Base-by-base conservation (phyloP, 1,140 invertebrate species). In the Apis dorsata region DNA sequence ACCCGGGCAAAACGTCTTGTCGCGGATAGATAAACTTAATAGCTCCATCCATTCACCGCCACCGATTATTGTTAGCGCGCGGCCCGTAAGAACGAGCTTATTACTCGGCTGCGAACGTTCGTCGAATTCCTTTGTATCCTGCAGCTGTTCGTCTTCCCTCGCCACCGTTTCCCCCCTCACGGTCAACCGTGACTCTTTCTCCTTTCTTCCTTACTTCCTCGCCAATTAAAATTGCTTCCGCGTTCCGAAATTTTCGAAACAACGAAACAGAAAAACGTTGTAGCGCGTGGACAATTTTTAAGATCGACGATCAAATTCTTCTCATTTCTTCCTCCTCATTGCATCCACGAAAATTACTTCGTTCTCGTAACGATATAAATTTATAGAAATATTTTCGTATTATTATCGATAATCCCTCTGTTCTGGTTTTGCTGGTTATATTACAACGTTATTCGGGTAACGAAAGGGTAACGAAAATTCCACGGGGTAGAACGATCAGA, bases 1-100 rank as follows among this genome's bases (percentile, higher is more conserved):
- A 81, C 62, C 71, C 21, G 79, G 53, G 17, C n/a, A 49, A 28
- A 53, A 60, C 12, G 34, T 75, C 79, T 63, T 66, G 79, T 81
- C 71, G 71, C 71, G 21, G 62, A 74, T 81, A 81, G 70, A 81
- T 81, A 81, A 81, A 59, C 60, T 66, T 81, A 81, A 81, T 75
- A 49, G 79, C 79, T 75, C 71, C 79, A 81, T 81, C 34, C 62
- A 81, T 81, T 81, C 71, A 66, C 60, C 53, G 28, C 34, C 51
- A 21, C 53, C 71, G 79, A 81, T 81, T 81, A 81, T 81, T 81
- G 62, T 21, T 74, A 44, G 51, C 69, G 59, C 59, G 60, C 21
- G 28, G 10, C 70, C 72, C 12, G 2, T 44, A 73, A 34, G 19
- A 65, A 55, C n/a, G 49, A 49, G 57, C 70, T 74, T 74, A 74